Percentiles rank a stretch among this genome's conserved stretches.
These are phyloP conservation scores for Malurus cyaneus DNA, from an alignment of 2,113 vertebrate genomes.

Conservation along the genomic window DNA sequence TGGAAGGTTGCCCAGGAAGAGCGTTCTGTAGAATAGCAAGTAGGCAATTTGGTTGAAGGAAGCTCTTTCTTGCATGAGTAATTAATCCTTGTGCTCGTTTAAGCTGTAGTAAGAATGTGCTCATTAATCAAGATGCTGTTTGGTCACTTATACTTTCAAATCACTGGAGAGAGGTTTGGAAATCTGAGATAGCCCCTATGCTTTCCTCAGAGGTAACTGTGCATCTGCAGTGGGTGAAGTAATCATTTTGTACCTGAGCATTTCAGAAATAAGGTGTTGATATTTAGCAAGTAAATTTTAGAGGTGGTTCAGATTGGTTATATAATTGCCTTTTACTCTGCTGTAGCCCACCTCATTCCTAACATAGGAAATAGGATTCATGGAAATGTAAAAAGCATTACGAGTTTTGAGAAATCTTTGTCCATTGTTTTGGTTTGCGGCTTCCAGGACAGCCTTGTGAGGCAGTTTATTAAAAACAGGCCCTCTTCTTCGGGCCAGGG, in stretches of 20 bases:
- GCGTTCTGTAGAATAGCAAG: neutral
- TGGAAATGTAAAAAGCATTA: neutral
- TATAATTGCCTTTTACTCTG: neutral
- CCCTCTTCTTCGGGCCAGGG: neutral
- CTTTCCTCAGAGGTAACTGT: neutral
- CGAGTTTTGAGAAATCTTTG: neutral
- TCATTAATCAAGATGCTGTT: neutral
- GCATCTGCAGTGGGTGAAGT: neutral
- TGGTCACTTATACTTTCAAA: neutral
- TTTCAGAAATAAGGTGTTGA: neutral
- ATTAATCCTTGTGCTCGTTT: neutral
- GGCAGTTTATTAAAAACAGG: neutral
- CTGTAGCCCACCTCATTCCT: neutral
- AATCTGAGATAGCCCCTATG: neutral
- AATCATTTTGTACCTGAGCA: neutral
- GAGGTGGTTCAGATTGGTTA: neutral
- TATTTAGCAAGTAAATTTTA: neutral
- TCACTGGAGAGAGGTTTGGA: neutral
- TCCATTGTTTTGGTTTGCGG: neutral
- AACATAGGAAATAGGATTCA: neutral
- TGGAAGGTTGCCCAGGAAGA: neutral
- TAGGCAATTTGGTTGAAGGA: neutral
- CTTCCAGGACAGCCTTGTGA: neutral
- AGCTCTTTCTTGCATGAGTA: neutral
- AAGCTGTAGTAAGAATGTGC: neutral